Conservation (phyloP, 2,888 invertebrate genomes). For the Pherbina coryleti region DNA sequence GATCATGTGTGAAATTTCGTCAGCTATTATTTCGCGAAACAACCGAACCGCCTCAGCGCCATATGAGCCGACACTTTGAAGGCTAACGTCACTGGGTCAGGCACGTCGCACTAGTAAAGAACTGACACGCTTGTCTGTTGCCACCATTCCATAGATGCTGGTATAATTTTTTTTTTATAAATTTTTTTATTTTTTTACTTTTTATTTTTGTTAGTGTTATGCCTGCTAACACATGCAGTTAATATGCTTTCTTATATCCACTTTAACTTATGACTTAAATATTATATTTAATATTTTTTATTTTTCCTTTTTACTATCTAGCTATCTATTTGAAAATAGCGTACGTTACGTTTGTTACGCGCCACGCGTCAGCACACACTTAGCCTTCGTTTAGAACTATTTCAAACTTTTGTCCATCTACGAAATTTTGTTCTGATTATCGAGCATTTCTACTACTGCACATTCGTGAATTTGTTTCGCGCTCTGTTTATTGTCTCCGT, state of each 20-base stretch:
- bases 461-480: background rate
- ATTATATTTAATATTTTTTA: background rate
- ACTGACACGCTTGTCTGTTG: background rate
- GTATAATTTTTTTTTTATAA: too few species aligned
- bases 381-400: conserved; percentile 65
- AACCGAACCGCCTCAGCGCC: too few species aligned
- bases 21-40: background rate
- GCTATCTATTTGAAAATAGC: background rate
- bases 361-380: conserved; percentile 60
- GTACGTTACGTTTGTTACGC: background rate
- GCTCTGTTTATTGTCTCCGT: background rate
- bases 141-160: background rate
- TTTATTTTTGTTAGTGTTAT: background rate
- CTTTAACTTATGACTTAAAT: background rate
- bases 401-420: conserved; percentile 50
- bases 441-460: background rate
- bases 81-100: conserved; percentile 7
- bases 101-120: background rate
- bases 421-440: conserved; percentile 26
- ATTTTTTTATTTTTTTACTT: conserved; percentile 4
- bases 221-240: background rate
- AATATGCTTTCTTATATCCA: background rate
- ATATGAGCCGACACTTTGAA: background rate
- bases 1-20: background rate
- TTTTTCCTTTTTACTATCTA: too few species aligned